Base-by-base conservation (phyloP, 1,140 invertebrate genomes). In the Drosophila teissieri region DNA sequence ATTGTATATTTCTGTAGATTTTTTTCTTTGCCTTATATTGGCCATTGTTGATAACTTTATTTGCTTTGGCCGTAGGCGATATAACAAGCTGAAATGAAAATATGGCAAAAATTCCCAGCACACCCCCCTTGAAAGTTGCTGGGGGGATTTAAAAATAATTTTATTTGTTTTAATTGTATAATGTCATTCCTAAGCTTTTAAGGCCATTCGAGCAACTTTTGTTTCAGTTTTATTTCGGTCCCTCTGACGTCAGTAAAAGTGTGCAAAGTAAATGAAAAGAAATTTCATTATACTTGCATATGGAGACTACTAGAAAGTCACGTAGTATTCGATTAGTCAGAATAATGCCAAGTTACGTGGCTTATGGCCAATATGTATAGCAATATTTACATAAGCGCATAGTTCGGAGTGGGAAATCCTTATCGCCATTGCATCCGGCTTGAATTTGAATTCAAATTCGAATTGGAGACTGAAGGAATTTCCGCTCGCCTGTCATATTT, bases 1-100 rank as follows among this genome's bases (percentile, higher is more conserved):
- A 27, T 55, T 67, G 31, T 42, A 34, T 53, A 44, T 57, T 58
- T 69, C 24, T 56, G 37, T 46, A 52, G 34, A 22, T 27, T n/a
- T 64, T 78, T 72, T 57, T 36, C 44, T 73, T 48, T 75, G 8
- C 31, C 70, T 73, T 63, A 44, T 88, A 69, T 82, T 88, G 75
- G 51, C 49, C 60, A 72, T 88, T 88, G 84, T 89, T 88, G 84
- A 88, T 88, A 88, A 88, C 80, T 88, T 83, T 88, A 88, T 88
- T 88, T 88, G 61, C 76, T 72, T 73, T 69, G 61, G 57, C 48
- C 63, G 69, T 81, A 77, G 65, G 62, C 48, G 31, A 49, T 48
- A 48, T 17, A 75, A 49, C 34, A 69, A 48, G 44, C 51, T 34
- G 52, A 68, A 44, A 36, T 42, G 39, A 24, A 36, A 15, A 53